These are phyloP conservation scores for Euphysa ruthae DNA, from an alignment of 30 jellyfish, hydroid and myxozoan species.

Conservation along the genomic window DNA sequence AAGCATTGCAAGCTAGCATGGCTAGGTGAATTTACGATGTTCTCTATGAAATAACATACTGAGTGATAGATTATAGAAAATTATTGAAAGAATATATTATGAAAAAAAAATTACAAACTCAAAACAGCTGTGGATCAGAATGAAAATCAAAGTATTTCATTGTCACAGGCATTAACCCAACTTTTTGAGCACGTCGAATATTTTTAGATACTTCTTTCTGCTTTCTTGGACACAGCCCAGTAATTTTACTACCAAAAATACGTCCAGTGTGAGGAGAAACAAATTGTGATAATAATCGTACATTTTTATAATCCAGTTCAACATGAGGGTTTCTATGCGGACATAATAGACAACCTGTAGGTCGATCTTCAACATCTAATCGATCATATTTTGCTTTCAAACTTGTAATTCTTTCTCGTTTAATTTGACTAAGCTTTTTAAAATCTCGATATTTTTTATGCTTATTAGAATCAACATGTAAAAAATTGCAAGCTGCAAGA, in stretches of 20 bases:
- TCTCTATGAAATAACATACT: too few relatives aligned
- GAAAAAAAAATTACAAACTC: too few relatives aligned
- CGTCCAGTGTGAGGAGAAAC: constrained; percentile 95
- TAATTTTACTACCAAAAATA: constrained; percentile 59
- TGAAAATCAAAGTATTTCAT: constrained; percentile 89
- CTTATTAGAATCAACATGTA: constrained; percentile 6
- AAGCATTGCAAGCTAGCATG: too few relatives aligned
- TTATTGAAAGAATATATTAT: too few relatives aligned
- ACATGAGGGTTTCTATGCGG: constrained; percentile 66
- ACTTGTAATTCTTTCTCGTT: constrained; percentile 8
- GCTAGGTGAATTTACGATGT: too few relatives aligned
- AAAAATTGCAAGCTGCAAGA: not conserved
- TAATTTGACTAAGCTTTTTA: not conserved
- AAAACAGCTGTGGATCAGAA: constrained; percentile 69
- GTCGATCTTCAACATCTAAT: constrained; percentile 82
- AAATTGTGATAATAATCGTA: constrained; percentile 72
- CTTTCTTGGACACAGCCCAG: constrained; percentile 72
- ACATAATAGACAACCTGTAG: constrained; percentile 86
- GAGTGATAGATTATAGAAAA: too few relatives aligned
- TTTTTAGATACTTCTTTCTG: constrained; percentile 58
- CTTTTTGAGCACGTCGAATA: constrained; percentile 45
- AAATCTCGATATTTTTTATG: constrained; percentile 22
- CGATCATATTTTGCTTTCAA: constrained; percentile 55
- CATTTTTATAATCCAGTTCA: constrained; percentile 72
- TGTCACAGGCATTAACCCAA: constrained; percentile 77